These are phyloP conservation scores for Bufo gargarizans DNA, from an alignment of 2,113 vertebrate species.

Conservation along the genomic window DNA sequence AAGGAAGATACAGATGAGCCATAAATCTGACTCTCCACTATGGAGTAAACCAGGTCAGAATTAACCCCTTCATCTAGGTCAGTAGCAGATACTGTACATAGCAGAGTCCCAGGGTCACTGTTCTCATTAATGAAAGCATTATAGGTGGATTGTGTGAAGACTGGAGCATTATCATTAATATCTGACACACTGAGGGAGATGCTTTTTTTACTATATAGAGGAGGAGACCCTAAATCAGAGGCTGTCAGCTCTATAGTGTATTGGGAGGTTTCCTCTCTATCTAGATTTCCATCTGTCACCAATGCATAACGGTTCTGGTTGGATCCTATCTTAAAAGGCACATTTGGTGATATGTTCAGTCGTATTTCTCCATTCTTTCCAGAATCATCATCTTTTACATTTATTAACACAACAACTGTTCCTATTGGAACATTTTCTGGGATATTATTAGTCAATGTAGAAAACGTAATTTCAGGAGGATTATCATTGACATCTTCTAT, in stretches of 20 bases:
- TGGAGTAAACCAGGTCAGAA: too few relatives aligned
- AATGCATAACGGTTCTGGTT: background rate
- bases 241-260: background rate
- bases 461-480: background rate
- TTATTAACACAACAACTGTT: slow-evolving; percentile 81
- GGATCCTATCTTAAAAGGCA: slow-evolving; percentile 70
- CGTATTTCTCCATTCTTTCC: slow-evolving; percentile 51
- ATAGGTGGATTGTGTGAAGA: too few relatives aligned
- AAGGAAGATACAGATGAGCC: too few relatives aligned
- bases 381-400: slow-evolving; percentile 58
- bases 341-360: background rate
- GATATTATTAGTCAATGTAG: background rate
- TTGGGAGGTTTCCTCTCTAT: background rate
- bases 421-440: slow-evolving; percentile 62
- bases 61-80: too few relatives aligned
- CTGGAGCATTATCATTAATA: too few relatives aligned
- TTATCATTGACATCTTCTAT: slow-evolving; percentile 77
- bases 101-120: too few relatives aligned
- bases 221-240: too few relatives aligned
- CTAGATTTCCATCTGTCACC: background rate
- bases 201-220: too few relatives aligned
- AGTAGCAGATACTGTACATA: too few relatives aligned
- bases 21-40: too few relatives aligned
- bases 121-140: too few relatives aligned
- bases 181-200: too few relatives aligned